Percentiles rank a stretch among this genome's conserved stretches.
phyloP scores from a whole-genome alignment of 1,140 invertebrate genomes.

The Tetramorium simillimum region DNA sequence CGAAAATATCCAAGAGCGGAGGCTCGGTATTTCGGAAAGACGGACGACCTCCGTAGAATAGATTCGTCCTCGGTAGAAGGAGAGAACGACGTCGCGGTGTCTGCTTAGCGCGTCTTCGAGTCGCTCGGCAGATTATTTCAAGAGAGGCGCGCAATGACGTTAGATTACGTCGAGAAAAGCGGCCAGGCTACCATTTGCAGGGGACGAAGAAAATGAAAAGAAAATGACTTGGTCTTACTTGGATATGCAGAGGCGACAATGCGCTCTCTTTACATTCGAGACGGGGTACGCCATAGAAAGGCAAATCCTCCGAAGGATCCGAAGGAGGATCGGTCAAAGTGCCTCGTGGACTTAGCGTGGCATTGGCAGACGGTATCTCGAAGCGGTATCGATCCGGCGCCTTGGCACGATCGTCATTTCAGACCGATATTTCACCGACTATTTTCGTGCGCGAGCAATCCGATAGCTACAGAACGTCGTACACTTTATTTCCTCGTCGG shows the following conservation, averaged over 20 bases:
- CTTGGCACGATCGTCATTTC: constrained; percentile 71
- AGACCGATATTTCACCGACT: constrained; percentile 74
- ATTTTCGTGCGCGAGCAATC: constrained; percentile 79
- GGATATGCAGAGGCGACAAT: background rate
- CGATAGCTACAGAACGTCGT: constrained; percentile 71
- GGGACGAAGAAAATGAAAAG: background rate
- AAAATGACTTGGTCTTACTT: constrained; percentile 58
- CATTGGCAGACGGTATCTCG: constrained; percentile 15
- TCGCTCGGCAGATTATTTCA: constrained; percentile 60
- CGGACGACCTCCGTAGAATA: constrained; percentile 60
- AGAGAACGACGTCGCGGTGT: constrained; percentile 54
- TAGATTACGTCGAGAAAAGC: background rate
- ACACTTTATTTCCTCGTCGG: constrained; percentile 77
- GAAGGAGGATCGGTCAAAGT: background rate
- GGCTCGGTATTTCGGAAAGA: constrained; percentile 71
- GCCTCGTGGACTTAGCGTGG: background rate
- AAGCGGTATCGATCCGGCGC: constrained; percentile 57
- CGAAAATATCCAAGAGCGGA: constrained; percentile 71
- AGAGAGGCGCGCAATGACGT: constrained; percentile 36
- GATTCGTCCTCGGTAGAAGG: constrained; percentile 45
- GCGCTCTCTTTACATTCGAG: constrained; percentile 2
- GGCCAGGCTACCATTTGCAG: constrained; percentile 1
- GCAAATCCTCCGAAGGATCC: background rate
- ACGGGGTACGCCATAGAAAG: background rate
- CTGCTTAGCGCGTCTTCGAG: constrained; percentile 27